These are phyloP conservation scores for Galemys pyrenaicus DNA, from an alignment of 2,113 vertebrate species.

Conservation along the genomic window DNA sequence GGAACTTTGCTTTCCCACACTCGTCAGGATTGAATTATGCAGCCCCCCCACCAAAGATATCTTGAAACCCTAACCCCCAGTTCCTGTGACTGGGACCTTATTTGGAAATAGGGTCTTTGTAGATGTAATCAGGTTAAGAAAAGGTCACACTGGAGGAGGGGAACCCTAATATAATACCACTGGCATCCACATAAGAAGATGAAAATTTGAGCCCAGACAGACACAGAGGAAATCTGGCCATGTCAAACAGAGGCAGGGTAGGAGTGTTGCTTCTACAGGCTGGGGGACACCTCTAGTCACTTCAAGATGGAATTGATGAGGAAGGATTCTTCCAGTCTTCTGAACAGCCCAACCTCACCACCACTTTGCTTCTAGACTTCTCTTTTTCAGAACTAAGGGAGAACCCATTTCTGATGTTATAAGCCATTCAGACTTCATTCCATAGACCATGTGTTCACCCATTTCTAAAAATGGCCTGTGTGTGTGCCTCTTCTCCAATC, in stretches of 20 bases:
- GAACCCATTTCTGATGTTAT: background rate
- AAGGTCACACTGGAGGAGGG: background rate
- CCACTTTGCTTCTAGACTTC: background rate
- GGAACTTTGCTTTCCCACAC: background rate
- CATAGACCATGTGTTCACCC: background rate
- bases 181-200: background rate
- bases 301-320: background rate
- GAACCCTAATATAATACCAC: background rate
- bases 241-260: background rate
- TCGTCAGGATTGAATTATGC: background rate
- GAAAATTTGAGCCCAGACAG: background rate
- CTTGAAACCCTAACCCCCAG: background rate
- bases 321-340: background rate
- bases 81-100: background rate
- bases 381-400: background rate
- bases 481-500: accelerated
- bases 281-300: background rate
- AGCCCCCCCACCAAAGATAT: background rate
- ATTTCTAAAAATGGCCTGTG: background rate
- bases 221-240: background rate
- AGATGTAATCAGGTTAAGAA: background rate
- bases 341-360: background rate
- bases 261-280: too few species aligned
- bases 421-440: background rate
- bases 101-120: background rate